Conservation (phyloP, 2,797 vertebrate species). For the Alosa sapidissima region DNA sequence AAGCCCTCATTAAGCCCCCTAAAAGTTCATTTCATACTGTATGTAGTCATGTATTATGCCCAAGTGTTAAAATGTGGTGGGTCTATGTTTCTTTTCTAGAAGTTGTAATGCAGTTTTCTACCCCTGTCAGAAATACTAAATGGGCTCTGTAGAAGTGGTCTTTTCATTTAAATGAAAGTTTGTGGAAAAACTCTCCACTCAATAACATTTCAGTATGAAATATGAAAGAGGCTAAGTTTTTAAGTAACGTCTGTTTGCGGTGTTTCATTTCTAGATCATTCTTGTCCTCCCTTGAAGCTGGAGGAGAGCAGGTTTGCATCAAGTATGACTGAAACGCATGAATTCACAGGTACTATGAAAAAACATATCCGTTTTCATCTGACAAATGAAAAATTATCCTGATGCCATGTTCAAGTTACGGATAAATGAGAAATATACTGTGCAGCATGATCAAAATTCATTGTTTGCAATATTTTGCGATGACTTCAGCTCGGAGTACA, state of each 20-base stretch:
- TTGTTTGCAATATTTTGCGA: background rate
- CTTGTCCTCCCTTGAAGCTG: slow-evolving; percentile 80
- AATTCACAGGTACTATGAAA: slow-evolving; percentile 79
- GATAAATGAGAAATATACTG: background rate
- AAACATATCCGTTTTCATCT: too few relatives aligned
- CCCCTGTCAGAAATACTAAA: slow-evolving; percentile 10
- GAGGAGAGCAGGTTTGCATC: slow-evolving; percentile 69
- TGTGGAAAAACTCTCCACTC: background rate
- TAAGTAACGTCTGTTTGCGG: background rate
- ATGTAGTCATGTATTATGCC: background rate
- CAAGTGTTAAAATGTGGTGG: background rate
- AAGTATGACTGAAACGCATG: slow-evolving; percentile 66
- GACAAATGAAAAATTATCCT: background rate
- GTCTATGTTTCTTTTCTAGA: too few relatives aligned
- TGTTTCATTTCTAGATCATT: slow-evolving; percentile 69
- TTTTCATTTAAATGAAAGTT: background rate
- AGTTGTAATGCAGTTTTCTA: background rate
- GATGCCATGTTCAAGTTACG: background rate
- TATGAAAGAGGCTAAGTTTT: background rate
- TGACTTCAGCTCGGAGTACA: background rate
- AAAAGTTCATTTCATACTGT: background rate
- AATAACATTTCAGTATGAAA: background rate
- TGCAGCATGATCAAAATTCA: background rate
- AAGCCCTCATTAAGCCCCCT: background rate
- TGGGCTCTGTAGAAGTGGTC: background rate